Evolutionary conservation across 2,888 invertebrate species (phyloP), one percentile per base, ranked within the genome.

Genomic region (Agrotis exclamationis): DNA sequence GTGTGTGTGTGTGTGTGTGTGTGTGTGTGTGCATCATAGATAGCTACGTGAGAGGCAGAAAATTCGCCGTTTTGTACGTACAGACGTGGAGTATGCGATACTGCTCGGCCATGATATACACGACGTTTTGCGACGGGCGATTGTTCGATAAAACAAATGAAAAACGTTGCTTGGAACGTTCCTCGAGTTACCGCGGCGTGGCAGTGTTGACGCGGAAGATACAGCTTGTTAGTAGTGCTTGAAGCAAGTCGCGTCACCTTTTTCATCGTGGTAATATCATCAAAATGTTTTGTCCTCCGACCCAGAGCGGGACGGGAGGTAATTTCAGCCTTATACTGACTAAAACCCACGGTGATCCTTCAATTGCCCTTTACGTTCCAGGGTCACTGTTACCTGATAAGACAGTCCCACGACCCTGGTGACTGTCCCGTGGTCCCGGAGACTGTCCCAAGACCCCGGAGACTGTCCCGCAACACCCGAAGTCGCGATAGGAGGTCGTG

Each of bases 11-110:
- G n/a, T n/a, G n/a, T n/a, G n/a, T n/a, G n/a, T 72, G 72, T 79
- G 76, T 83, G 83, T 83, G 80, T 83, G 85, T 85, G 81, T 75
- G 82, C 87, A 85, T 84, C 81, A 82, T 80, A 87, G 85, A 82
- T 85, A 73, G 63, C 24, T 71, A 85, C 84, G 85, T 84, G 85
- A 88, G 88, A 91, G 88, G 87, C 87, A 90, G 89, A 90, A 91
- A 90, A 90, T 89, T 90, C 84, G 85, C 88, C 87, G 88, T 87
- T 88, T 88, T 87, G 86, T 86, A 80, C 82, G 76, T 60, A 85
- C 77, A 47, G 63, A 54, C 54, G 53, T 50, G 68, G 63, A 74
- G 63, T 64, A 64, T 60, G 63, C 13, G 54, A 28, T 63, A 45
- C 16, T 13, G 57, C n/a, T 18, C 14, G 33, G n/a, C 33, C n/a